These are phyloP conservation scores for Lepidurus apus DNA, from an alignment of 1,140 invertebrate genomes.

Conservation along the genomic window DNA sequence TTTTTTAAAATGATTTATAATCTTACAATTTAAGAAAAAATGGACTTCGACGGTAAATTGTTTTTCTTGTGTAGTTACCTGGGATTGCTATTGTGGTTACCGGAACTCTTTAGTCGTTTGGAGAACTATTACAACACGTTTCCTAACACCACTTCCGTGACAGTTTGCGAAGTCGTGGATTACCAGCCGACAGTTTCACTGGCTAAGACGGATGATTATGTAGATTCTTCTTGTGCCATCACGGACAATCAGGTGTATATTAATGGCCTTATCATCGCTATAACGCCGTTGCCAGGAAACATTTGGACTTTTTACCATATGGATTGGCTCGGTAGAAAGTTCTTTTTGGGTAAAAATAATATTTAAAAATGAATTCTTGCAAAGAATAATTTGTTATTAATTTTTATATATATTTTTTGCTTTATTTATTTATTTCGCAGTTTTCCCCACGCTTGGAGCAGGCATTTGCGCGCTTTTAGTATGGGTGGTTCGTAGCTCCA, in stretches of 20 bases:
- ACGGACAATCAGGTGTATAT: background rate
- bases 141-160: background rate
- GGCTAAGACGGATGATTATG: background rate
- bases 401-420: background rate
- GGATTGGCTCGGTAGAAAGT: conserved; percentile 12
- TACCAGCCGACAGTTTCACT: background rate
- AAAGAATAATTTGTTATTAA: background rate
- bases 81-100: conserved; percentile 3
- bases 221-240: background rate
- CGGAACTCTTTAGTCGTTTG: conserved; percentile 2
- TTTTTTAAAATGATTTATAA: background rate
- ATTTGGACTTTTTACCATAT: conserved; percentile 20
- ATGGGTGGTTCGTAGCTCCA: background rate
- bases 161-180: background rate
- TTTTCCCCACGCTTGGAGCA: background rate
- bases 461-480: conserved; percentile 10
- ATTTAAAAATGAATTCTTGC: background rate
- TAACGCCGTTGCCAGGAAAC: background rate
- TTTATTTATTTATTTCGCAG: background rate
- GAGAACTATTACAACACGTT: conserved; percentile 19
- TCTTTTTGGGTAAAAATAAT: background rate
- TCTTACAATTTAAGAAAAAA: background rate
- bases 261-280: background rate
- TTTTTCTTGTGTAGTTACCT: background rate
- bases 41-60: background rate